Conservation (phyloP, 1,140 invertebrate species). For the Sinonovacula constricta region DNA sequence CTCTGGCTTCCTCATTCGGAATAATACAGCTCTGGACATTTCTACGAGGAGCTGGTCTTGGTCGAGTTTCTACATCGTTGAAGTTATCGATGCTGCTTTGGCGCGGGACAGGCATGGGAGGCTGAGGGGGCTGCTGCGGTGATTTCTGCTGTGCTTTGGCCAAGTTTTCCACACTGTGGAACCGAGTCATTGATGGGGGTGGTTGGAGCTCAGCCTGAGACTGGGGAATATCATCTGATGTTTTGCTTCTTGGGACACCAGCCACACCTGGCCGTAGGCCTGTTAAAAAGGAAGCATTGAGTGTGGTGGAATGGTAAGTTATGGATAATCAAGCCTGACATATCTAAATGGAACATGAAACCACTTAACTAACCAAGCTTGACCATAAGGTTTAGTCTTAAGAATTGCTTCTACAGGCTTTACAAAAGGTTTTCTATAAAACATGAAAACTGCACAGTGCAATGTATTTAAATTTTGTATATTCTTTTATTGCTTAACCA, state of each 20-base stretch:
- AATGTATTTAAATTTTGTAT: too few species aligned
- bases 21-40: conserved; percentile 43
- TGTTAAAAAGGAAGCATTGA: too few species aligned
- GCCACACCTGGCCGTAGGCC: conserved; percentile 1
- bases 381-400: too few species aligned
- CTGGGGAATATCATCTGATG: conserved; percentile 36
- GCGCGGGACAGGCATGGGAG: background rate
- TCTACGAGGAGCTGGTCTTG: conserved; percentile 31
- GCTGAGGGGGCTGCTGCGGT: background rate
- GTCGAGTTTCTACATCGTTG: background rate
- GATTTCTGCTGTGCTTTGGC: background rate
- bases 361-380: too few species aligned
- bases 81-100: background rate
- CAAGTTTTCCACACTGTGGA: conserved; percentile 39
- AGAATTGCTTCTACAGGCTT: too few species aligned
- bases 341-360: too few species aligned
- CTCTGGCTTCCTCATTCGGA: background rate
- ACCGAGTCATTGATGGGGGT: conserved; percentile 1
- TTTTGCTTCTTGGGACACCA: conserved; percentile 41
- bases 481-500: too few species aligned
- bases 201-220: background rate
- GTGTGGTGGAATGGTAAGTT: too few species aligned
- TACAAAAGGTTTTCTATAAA: too few species aligned
- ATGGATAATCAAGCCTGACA: too few species aligned
- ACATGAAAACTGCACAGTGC: too few species aligned